These are phyloP conservation scores for Drosophila algonquin DNA, from an alignment of 2,888 invertebrate genomes.

Conservation along the genomic window DNA sequence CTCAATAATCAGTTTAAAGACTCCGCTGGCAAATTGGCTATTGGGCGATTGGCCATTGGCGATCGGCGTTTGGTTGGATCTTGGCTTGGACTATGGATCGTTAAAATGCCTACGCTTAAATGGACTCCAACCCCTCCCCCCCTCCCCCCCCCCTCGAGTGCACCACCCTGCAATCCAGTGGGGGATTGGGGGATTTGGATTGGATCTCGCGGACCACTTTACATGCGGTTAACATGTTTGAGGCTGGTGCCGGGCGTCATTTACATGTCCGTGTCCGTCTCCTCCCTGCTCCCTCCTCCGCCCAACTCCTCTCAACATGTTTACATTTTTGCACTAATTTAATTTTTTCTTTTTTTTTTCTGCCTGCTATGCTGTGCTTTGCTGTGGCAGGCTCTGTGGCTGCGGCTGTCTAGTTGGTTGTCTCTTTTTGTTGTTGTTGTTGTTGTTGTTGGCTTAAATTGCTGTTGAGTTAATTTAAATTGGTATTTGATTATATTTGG, in stretches of 20 bases:
- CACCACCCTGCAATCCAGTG: background rate
- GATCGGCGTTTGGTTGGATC: background rate
- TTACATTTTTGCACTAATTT: constrained; percentile 79
- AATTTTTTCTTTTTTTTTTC: constrained; percentile 66
- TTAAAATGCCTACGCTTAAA: constrained; percentile 48
- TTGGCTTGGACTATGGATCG: constrained; percentile 22
- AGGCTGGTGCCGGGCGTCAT: constrained; percentile 78
- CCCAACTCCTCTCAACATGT: constrained; percentile 63
- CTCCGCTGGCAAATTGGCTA: constrained; percentile 38
- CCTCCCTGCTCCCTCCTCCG: constrained; percentile 58
- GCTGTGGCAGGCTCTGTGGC: constrained; percentile 29
- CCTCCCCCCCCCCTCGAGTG: too few relatives aligned
- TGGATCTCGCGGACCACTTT: constrained; percentile 41
- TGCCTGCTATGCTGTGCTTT: constrained; percentile 20
- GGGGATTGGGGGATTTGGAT: constrained; percentile 15
- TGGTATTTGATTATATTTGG: constrained; percentile 79
- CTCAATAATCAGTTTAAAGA: constrained; percentile 35
- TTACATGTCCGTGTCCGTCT: constrained; percentile 68
- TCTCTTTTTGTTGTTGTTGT: constrained; percentile 7
- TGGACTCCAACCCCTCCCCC: constrained; percentile 17
- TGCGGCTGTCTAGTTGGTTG: constrained; percentile 36
- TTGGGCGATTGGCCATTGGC: too few relatives aligned
- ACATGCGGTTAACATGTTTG: constrained; percentile 75
- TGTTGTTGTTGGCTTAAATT: constrained; percentile 63
- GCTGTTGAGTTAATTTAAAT: constrained; percentile 80